phyloP scores from a whole-genome alignment of 2,888 invertebrate genomes.

The Agrilus cyanescens region DNA sequence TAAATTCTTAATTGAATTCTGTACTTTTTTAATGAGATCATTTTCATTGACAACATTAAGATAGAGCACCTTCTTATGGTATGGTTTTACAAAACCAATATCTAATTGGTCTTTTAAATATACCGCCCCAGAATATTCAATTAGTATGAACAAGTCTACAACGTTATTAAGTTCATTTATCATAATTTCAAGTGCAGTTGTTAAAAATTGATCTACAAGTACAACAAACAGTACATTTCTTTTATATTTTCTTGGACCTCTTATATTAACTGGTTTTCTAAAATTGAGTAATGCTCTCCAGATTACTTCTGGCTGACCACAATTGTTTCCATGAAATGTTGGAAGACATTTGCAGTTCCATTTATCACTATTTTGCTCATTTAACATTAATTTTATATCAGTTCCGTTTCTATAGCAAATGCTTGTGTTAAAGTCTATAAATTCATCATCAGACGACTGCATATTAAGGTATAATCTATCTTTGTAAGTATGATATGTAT shows the following conservation, averaged over 20 bases:
- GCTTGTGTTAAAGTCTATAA: conserved; percentile 34
- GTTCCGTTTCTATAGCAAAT: conserved; percentile 34
- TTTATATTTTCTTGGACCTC: conserved; percentile 34
- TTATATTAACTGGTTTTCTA: conserved; percentile 36
- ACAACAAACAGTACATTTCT: conserved; percentile 47
- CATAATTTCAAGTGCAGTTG: conserved; percentile 46
- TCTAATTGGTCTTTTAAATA: conserved; percentile 36
- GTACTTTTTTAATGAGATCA: conserved; percentile 36
- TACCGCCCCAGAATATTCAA: conserved; percentile 33
- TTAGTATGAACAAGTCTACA: conserved; percentile 54
- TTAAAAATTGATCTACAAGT: conserved; percentile 40
- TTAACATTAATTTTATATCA: conserved; percentile 30
- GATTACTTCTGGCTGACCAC: conserved; percentile 54
- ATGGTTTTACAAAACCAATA: conserved; percentile 37
- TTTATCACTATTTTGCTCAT: conserved; percentile 25
- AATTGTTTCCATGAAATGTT: conserved; percentile 55
- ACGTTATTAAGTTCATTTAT: conserved; percentile 46
- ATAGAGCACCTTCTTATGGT: conserved; percentile 44
- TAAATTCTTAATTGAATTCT: conserved; percentile 34
- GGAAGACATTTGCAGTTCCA: conserved; percentile 43
- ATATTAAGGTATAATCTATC: conserved; percentile 22
- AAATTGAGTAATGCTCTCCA: conserved; percentile 52
- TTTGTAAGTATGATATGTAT: conserved; percentile 27
- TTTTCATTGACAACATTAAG: conserved; percentile 25
- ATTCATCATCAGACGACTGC: conserved; percentile 22